Percentiles rank a stretch among this genome's conserved stretches.
Conservation (phyloP, 2,113 vertebrate genomes). For the Pogona vitticeps region DNA sequence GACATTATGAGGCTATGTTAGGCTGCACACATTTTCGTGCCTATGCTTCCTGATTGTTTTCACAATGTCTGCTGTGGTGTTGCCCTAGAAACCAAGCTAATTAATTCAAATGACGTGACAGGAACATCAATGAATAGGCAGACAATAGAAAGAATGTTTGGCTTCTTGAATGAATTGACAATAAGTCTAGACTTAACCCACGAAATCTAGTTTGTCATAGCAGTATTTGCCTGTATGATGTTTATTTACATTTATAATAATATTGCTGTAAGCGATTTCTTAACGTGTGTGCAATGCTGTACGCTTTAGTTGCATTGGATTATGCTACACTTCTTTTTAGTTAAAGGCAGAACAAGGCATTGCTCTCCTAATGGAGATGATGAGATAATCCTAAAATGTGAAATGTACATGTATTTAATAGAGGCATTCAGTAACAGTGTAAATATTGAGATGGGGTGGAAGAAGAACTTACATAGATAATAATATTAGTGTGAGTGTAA, state of each 20-base stretch:
- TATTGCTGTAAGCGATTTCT: neutral
- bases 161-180: constrained; percentile 37
- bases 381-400: neutral
- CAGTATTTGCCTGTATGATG: neutral
- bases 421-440: neutral
- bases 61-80: constrained; percentile 53
- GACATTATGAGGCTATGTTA: neutral
- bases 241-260: neutral
- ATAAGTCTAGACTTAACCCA: constrained; percentile 42
- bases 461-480: neutral
- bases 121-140: constrained; percentile 55
- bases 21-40: constrained; percentile 19
- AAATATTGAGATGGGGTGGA: neutral
- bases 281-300: neutral
- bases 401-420: neutral
- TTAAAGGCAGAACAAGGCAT: neutral
- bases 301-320: neutral
- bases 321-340: neutral
- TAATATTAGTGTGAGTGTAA: no score
- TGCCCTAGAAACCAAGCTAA: constrained; percentile 60
- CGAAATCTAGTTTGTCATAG: neutral
- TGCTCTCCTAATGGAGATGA: no score
- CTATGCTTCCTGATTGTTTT: constrained; percentile 36
- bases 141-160: constrained; percentile 55
- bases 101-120: constrained; percentile 64